Percentiles rank a stretch among this genome's conserved stretches.
Conservation (phyloP, 2,113 vertebrate species). For the Heloderma charlesbogerti region DNA sequence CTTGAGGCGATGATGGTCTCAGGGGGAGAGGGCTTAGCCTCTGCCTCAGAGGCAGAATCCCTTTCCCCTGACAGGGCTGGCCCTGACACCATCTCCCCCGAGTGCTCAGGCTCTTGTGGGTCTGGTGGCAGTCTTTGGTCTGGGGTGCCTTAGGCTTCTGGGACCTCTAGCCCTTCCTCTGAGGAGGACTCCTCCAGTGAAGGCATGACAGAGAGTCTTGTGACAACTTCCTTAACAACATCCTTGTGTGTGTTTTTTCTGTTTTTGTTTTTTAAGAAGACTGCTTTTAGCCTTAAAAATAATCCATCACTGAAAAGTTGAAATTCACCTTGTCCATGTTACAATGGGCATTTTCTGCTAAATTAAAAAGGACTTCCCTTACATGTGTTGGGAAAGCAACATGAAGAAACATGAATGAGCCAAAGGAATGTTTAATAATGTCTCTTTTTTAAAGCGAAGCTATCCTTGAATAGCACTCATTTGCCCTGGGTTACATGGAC, state of each 20-base stretch:
- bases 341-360: neutral
- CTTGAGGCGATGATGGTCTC: no score
- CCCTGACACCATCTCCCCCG: no score
- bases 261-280: neutral
- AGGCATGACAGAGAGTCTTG: no score
- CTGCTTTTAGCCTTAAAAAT: neutral
- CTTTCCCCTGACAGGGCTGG: no score
- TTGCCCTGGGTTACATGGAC: neutral
- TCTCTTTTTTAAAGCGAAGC: constrained; percentile 11
- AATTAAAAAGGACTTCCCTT: neutral
- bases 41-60: no score
- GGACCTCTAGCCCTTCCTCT: no score
- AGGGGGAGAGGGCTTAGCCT: no score
- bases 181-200: no score
- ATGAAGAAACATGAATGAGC: neutral
- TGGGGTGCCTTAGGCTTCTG: no score
- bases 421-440: constrained; percentile 1
- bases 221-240: neutral
- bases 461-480: neutral
- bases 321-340: neutral
- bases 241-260: neutral
- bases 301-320: neutral
- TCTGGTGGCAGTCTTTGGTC: no score
- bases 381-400: neutral
- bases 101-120: no score